These are phyloP conservation scores for Sympetrum striolatum DNA, from an alignment of 2,888 invertebrate species.

Conservation along the genomic window DNA sequence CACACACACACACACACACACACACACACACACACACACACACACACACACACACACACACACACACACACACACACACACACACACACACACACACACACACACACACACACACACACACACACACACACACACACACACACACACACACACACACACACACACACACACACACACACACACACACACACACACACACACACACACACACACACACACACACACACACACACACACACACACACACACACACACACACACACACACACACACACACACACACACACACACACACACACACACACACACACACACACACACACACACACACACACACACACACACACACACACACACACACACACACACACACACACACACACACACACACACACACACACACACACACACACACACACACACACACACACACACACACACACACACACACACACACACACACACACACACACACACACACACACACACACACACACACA, in stretches of 20 bases:
- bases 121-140: constrained; percentile 37
- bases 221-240: constrained; percentile 37
- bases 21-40: constrained; percentile 37
- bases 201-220: constrained; percentile 37
- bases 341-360: constrained; percentile 8
- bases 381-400: constrained; percentile 8
- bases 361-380: constrained; percentile 8
- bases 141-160: constrained; percentile 37
- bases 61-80: constrained; percentile 37
- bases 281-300: constrained; percentile 32
- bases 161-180: constrained; percentile 37
- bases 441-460: constrained; percentile 8
- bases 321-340: constrained; percentile 8
- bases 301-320: constrained; percentile 8
- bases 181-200: constrained; percentile 37
- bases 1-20: constrained; percentile 37
- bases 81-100: constrained; percentile 37
- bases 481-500: constrained; percentile 8
- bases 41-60: constrained; percentile 37
- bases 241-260: constrained; percentile 37
- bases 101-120: constrained; percentile 37
- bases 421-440: constrained; percentile 8
- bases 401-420: constrained; percentile 8
- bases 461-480: constrained; percentile 8
- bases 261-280: constrained; percentile 37